These are phyloP conservation scores for Pediacus dermestoides DNA, from an alignment of 2,888 invertebrate genomes.

Conservation along the genomic window DNA sequence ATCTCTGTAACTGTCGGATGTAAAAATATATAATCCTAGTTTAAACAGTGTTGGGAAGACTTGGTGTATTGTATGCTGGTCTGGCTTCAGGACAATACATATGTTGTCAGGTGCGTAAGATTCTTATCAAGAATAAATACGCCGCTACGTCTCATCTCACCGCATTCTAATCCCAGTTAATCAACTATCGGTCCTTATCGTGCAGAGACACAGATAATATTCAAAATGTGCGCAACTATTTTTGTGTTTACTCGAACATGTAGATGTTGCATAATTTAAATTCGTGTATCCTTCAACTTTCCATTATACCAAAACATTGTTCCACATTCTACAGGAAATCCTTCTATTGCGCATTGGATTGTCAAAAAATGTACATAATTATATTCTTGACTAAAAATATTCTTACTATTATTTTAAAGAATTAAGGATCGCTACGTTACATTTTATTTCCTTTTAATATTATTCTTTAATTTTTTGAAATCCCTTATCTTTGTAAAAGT, in stretches of 20 bases:
- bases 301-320: constrained; percentile 11
- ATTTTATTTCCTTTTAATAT: too few relatives aligned
- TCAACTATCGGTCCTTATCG: constrained; percentile 37
- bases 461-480: too few relatives aligned
- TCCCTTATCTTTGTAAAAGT: too few relatives aligned
- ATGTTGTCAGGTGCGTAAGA: constrained; percentile 46
- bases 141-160: constrained; percentile 45
- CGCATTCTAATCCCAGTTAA: constrained; percentile 44
- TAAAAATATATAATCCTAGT: constrained; percentile 34
- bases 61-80: constrained; percentile 30
- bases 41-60: constrained; percentile 26
- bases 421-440: too few relatives aligned
- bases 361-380: too few relatives aligned
- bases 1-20: constrained; percentile 28
- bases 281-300: too few relatives aligned
- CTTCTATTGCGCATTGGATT: not conserved
- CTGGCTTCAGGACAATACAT: constrained; percentile 39
- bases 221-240: too few relatives aligned
- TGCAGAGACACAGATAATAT: too few relatives aligned
- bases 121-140: constrained; percentile 43
- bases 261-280: constrained; percentile 16
- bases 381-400: too few relatives aligned
- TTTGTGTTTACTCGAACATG: too few relatives aligned
- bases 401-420: too few relatives aligned
- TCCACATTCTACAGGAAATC: constrained; percentile 12